These are phyloP conservation scores for Carlito syrichta DNA, from an alignment of 2,113 vertebrate genomes.

Conservation along the genomic window DNA sequence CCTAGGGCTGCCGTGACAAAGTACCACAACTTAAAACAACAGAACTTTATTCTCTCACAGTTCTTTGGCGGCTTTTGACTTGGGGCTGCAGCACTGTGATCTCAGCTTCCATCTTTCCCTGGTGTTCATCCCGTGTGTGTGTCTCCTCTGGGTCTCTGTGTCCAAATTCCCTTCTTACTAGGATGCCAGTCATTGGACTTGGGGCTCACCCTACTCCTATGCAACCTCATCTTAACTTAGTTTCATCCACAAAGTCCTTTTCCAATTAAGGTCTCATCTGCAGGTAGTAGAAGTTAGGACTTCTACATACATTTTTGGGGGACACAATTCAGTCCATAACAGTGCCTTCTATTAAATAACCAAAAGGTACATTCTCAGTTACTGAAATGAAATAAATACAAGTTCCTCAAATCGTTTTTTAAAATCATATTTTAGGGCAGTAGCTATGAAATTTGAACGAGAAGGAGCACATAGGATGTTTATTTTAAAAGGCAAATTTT, in stretches of 20 bases:
- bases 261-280: background rate
- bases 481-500: background rate
- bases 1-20: accelerated
- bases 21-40: background rate
- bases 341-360: background rate
- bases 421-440: background rate
- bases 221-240: background rate
- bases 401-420: background rate
- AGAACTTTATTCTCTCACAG: background rate
- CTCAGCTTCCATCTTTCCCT: background rate
- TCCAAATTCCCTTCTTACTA: background rate
- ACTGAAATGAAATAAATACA: background rate
- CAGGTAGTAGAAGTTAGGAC: background rate
- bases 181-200: background rate
- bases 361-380: background rate
- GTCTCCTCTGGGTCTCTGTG: background rate
- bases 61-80: background rate
- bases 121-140: background rate
- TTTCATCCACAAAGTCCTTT: background rate
- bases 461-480: background rate
- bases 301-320: background rate
- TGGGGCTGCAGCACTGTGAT: accelerated
- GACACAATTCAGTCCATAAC: background rate
- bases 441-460: background rate
- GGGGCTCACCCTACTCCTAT: background rate